Evolutionary conservation across 2,797 vertebrate species (phyloP), one percentile per base, ranked within the genome.

Genomic region (Thaleichthys pacificus): DNA sequence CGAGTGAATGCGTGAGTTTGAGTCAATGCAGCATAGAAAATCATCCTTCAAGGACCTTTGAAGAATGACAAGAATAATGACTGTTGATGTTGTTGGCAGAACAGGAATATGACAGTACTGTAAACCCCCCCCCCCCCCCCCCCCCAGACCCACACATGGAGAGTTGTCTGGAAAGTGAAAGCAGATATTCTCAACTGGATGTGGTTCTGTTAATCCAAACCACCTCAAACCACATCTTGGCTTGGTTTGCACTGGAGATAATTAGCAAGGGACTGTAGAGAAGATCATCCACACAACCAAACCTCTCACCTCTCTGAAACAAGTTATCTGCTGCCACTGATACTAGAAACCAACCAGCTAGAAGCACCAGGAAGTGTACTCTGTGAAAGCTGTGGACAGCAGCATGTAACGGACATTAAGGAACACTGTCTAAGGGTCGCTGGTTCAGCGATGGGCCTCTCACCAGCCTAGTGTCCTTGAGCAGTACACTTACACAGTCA

Each of bases 1-100:
- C 96, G 95, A 97, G 97, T 98, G 97, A 99, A 98, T 97, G 95
- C 92, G 94, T 95, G 94, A 97, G 95, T 94, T 94, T 94, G 94
- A 94, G 95, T 95, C 91, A 95, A 95, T 94, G 94, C 94, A 94
- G 95, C 95, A 95, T 96, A 92, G 94, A 88, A 95, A 96, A 95
- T 95, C 95, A 85, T 96, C 95, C 42, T 12, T 95, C 96, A 97
- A 97, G 96, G 96, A 98, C 96, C 95, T 95, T 96, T 96, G 96
- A 96, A 97, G 96, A 97, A 95, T 96, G 95, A 97, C 96, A 98
- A 95, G 94, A 95, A 96, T 97, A 98, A 98, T 97, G 95, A 97
- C 96, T 96, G 86, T 96, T 96, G 93, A 90, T 92, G 86, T 89
- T 89, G 85, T 83, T 56, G 19, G 51, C 81, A 74, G 86, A 87